A percentile compares a stretch with the other conserved stretches of the same genome.
phyloP scores from a whole-genome alignment of 23 tunicate species.

The Ascidia mentula region DNA sequence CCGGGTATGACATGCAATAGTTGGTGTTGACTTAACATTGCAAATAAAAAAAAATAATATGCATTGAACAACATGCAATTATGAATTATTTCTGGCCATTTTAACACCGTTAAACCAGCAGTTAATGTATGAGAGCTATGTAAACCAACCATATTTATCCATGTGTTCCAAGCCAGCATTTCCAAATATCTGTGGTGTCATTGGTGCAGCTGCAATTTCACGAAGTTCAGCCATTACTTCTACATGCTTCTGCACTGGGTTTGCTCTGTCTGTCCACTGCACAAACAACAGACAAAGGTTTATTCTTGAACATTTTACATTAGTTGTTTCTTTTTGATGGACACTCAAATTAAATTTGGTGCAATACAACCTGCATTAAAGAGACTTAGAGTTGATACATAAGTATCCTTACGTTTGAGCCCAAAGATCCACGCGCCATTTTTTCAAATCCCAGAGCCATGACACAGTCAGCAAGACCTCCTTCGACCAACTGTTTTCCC shows the following conservation, averaged over 20 bases:
- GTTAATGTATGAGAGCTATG: not conserved
- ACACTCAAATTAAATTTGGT: no score
- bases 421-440: constrained; percentile 92
- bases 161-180: constrained; percentile 97
- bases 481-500: constrained; percentile 90
- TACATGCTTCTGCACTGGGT: constrained; percentile 72
- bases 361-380: no score
- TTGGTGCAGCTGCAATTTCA: constrained; percentile 82
- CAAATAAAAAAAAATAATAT: no score
- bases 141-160: constrained; percentile 87
- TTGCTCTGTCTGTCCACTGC: constrained; percentile 84
- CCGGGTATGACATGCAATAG: not conserved
- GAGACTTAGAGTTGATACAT: no score
- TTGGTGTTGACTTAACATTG: not conserved
- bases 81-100: no score
- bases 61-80: not conserved
- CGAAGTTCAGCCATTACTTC: constrained; percentile 67
- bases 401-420: constrained; percentile 49
- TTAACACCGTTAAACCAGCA: not conserved
- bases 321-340: no score
- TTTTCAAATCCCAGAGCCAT: constrained; percentile 99
- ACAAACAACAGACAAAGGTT: no score
- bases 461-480: constrained; percentile 92
- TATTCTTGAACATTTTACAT: no score
- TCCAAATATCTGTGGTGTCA: constrained; percentile 94